These are phyloP conservation scores for Turdus rufiventris DNA, from an alignment of 2,113 vertebrate species.

Conservation along the genomic window DNA sequence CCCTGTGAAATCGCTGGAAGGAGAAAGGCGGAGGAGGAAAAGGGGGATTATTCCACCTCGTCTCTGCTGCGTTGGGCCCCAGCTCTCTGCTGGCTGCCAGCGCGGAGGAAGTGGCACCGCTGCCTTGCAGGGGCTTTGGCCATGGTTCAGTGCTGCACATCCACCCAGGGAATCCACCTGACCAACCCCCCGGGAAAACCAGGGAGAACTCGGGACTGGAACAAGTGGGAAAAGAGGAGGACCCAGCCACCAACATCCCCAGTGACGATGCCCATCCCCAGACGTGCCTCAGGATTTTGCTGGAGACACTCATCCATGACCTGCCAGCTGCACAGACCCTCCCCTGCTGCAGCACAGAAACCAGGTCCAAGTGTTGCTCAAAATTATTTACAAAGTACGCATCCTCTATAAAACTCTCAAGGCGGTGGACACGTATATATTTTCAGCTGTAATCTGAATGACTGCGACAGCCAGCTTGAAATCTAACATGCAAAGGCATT, in stretches of 20 bases:
- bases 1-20: neutral
- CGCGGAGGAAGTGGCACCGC: neutral
- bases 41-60: neutral
- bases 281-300: neutral
- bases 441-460: neutral
- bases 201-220: accelerated
- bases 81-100: accelerated
- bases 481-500: neutral
- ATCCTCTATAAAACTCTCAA: neutral
- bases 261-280: accelerated
- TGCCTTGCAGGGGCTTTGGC: neutral
- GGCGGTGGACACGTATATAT: neutral
- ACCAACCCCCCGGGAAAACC: accelerated
- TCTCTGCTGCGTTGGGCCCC: neutral
- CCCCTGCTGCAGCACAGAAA: neutral
- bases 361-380: neutral
- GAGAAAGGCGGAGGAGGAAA: neutral
- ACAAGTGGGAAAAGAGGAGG: neutral
- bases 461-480: neutral
- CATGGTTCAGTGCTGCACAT: accelerated
- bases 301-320: neutral
- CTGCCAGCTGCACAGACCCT: neutral
- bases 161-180: accelerated
- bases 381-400: neutral
- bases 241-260: neutral